Conservation (phyloP, 1,140 invertebrate species). For the Drosophila takahashii region DNA sequence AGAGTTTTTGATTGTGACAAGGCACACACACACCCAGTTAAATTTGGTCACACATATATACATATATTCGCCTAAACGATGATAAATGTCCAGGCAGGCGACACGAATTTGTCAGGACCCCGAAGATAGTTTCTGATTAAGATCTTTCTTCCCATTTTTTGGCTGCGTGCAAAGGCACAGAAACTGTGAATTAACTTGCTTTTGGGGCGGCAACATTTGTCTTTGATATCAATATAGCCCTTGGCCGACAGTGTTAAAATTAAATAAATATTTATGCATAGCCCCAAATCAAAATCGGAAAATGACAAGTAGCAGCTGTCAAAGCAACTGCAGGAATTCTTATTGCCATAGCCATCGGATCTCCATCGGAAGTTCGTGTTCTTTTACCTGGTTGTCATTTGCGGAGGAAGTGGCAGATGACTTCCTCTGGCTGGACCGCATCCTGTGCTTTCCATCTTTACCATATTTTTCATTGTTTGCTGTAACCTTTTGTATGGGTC, state of each 20-base stretch:
- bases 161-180: conserved; percentile 61
- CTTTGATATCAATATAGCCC: conserved; percentile 53
- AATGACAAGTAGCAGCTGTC: conserved; percentile 63
- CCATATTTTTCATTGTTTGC: conserved; percentile 32
- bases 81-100: conserved; percentile 67
- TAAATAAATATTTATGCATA: conserved; percentile 72
- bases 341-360: conserved; percentile 24
- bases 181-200: conserved; percentile 56
- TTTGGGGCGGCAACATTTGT: conserved; percentile 61
- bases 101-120: conserved; percentile 59
- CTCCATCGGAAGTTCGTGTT: conserved; percentile 1
- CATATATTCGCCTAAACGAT: conserved; percentile 23
- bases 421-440: conserved; percentile 45
- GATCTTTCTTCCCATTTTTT: conserved; percentile 29
- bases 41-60: neutral
- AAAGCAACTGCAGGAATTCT: conserved; percentile 27
- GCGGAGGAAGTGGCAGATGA: conserved; percentile 48
- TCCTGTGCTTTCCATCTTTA: conserved; percentile 31
- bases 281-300: conserved; percentile 72
- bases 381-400: conserved; percentile 47
- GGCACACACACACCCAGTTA: conserved; percentile 1
- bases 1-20: conserved; percentile 60
- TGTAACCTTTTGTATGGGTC: conserved; percentile 41
- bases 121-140: conserved; percentile 45
- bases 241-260: conserved; percentile 45